phyloP scores from a whole-genome alignment of 2,113 vertebrate genomes.

The Morone saxatilis region DNA sequence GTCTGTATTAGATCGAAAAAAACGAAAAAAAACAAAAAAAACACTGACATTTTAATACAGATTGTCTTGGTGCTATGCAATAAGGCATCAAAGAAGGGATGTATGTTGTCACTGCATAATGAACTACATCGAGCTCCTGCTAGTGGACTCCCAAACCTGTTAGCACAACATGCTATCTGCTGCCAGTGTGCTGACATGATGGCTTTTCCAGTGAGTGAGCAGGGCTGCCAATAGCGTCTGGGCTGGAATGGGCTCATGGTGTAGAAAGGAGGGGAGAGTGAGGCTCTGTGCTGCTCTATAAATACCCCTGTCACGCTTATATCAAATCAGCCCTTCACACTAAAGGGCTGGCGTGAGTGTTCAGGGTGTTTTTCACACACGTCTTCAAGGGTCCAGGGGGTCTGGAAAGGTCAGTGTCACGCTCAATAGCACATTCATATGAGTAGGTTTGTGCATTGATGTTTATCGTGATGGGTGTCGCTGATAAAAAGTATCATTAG shows the following conservation, averaged over 20 bases:
- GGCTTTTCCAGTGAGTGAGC: conserved; percentile 85
- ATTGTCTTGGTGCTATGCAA: conserved; percentile 62
- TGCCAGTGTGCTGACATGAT: conserved; percentile 85
- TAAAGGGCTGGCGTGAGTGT: conserved; percentile 74
- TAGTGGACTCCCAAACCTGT: conserved; percentile 75
- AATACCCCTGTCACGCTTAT: conserved; percentile 82
- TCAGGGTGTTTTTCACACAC: conserved; percentile 70
- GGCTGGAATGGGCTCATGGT: conserved; percentile 71
- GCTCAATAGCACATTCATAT: conserved; percentile 79
- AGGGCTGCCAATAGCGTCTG: conserved; percentile 82
- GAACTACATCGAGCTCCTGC: conserved; percentile 69
- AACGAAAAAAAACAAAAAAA: conserved; percentile 17
- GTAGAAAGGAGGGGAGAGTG: conserved; percentile 63
- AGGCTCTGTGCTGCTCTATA: conserved; percentile 75
- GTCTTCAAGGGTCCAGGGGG: conserved; percentile 69
- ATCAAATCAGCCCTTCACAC: conserved; percentile 79
- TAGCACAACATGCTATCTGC: conserved; percentile 82
- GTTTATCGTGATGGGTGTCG: conserved; percentile 76
- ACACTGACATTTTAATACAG: conserved; percentile 67
- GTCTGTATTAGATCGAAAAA: conserved; percentile 50
- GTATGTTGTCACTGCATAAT: conserved; percentile 75
- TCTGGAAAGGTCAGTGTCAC: conserved; percentile 77
- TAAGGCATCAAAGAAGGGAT: conserved; percentile 70
- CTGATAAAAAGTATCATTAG: conserved; percentile 78
- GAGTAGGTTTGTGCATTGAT: conserved; percentile 70